These are phyloP conservation scores for Tragelaphus imberbis DNA, from an alignment of 2,113 vertebrate genomes.

Conservation along the genomic window DNA sequence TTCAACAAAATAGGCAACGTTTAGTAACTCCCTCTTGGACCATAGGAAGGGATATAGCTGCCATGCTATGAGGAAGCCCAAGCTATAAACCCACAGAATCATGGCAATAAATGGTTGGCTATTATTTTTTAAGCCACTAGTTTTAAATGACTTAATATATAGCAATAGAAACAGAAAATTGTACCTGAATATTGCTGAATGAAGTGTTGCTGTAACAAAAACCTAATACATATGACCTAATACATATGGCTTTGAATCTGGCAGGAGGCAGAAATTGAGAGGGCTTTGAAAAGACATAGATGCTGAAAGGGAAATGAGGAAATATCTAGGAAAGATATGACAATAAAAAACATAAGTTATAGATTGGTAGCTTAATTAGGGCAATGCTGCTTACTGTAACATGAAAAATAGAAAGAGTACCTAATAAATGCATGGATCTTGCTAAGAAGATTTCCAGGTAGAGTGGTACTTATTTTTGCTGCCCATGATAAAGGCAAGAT, in stretches of 20 bases:
- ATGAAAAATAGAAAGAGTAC: not conserved
- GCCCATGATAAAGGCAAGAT: not conserved
- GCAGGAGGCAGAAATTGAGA: not conserved
- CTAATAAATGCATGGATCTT: not conserved
- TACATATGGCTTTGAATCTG: not conserved
- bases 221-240: not conserved
- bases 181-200: not conserved
- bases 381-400: not conserved
- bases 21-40: not conserved
- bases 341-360: not conserved
- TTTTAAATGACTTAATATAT: not conserved
- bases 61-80: not conserved
- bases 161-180: not conserved
- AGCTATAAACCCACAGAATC: not conserved
- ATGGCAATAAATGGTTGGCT: not conserved
- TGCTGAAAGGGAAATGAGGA: not conserved
- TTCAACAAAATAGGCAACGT: not conserved
- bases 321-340: not conserved
- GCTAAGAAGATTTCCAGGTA: not conserved
- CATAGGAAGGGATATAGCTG: not conserved
- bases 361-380: not conserved
- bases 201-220: not conserved
- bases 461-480: not conserved
- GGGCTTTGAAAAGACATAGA: not conserved
- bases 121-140: not conserved